Conservation (phyloP, 2,797 vertebrate species). For the Capromys pilorides region DNA sequence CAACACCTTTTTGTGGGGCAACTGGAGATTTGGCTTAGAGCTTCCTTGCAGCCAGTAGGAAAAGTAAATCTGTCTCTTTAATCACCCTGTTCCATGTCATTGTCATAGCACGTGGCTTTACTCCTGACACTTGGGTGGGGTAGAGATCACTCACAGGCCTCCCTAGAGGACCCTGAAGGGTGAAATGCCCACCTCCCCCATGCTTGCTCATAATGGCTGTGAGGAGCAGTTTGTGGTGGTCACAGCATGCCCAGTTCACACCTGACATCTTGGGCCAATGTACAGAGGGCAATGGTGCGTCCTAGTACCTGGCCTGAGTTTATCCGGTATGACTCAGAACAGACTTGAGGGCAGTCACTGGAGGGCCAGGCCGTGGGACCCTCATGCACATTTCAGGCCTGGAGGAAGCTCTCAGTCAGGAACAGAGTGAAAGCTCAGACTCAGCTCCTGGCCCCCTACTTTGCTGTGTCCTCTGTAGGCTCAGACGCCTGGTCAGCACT, state of each 20-base stretch:
- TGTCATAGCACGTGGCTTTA: neutral
- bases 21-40: accelerated
- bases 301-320: neutral
- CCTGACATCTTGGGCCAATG: accelerated
- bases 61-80: neutral
- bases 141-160: neutral
- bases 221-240: neutral
- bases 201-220: accelerated
- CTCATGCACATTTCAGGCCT: neutral
- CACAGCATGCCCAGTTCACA: accelerated
- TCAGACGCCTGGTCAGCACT: neutral
- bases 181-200: accelerated
- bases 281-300: neutral
- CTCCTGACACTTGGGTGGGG: neutral
- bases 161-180: neutral
- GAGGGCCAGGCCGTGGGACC: accelerated
- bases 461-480: neutral
- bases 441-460: neutral
- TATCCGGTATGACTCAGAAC: neutral
- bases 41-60: neutral
- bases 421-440: too few species aligned
- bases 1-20: neutral
- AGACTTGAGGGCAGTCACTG: neutral
- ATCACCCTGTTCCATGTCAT: neutral
- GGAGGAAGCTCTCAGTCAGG: neutral